Base-by-base conservation (phyloP, 2,888 invertebrate species). In the Tuberolachnus salignus region DNA sequence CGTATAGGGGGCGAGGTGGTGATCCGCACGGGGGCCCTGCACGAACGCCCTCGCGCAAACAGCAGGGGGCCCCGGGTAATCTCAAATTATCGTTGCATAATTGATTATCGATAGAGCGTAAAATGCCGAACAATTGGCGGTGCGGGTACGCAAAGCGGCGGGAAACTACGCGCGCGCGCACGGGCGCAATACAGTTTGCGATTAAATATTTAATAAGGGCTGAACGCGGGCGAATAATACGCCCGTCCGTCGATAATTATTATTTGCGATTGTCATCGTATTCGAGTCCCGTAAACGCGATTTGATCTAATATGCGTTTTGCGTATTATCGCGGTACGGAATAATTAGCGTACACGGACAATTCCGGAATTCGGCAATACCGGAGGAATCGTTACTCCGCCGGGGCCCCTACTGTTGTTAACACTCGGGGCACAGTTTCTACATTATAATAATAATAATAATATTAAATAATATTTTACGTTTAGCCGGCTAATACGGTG, bases 261-360 rank as follows among this genome's bases (percentile, higher is more conserved):
- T 57, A 72, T 61, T 21, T 34, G 34, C 6, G 11, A 21, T 61
- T n/a, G n/a, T 63, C 72, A 72, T 61, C 8, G 14, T 34, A 34
- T 19, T 34, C 19, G 51, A 61, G 61, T 72, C 23, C 21, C 34
- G 72, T 49, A 72, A 72, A 63, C 49, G n/a, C n/a, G 61, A 72
- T 63, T 72, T 61, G 61, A 51, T 34, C 8, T 34, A 11, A 21
- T 51, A 14, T 42, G 21, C 42, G 14, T 51, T 73, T 42, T 63
- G 51, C 51, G 42, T 9, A 61, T 34, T 49, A 21, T 72, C 44
- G 21, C 21, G 6, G n/a, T 44, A 63, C 6, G 10, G 26, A 61
- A 72, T 72, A 61, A 61, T 51, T 34, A 19, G 61, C 49, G n/a
- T 42, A 42, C 10, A 19, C 16, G 8, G 1, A 73, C 9, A 44